Base-by-base conservation (phyloP, 2,888 invertebrate species). In the Glomeris marginata region DNA sequence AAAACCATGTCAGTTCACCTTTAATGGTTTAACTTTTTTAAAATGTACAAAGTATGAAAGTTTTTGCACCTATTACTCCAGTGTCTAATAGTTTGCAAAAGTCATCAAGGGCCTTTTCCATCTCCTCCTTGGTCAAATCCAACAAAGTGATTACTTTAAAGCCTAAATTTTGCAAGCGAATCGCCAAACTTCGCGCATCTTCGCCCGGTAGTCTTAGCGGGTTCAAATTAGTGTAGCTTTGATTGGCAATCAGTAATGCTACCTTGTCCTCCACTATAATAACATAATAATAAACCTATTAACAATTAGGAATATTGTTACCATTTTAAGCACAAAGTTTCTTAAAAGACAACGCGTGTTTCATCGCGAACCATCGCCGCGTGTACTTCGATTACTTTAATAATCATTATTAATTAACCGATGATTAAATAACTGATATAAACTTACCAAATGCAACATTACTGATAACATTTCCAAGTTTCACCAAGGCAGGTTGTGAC, bases 221-320 rank as follows among this genome's bases (percentile, higher is more conserved):
- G 16, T 1, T 1, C 16, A 8, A 13, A 4, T 41, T 13, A 2
- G 2, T 13, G 21, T 48, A 42, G 16, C 13, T 18, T 2, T 41
- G 18, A 13, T 48, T 48, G 33, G 28, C 48, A 13, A 48, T 28
- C 18, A 48, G 4, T 8, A 48, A 40, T 33, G 48, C 48, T 8
- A 42, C 48, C 18, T 46, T 46, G 18, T 46, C 46, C 38, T 46
- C 46, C 6, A 38, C 46, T 46, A 10, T 20, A 22, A 44, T 15
- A 43, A 8, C n/a, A 10, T 10, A 43, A 5, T 15, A 20, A 22
- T n/a, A 13, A 41, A 41, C 8, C 16, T 8, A 15, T n/a, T n/a
- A n/a, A n/a, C n/a, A n/a, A n/a, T n/a, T n/a, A n/a, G n/a, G n/a
- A n/a, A n/a, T n/a, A n/a, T n/a, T n/a, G n/a, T n/a, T n/a, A n/a